phyloP scores from a whole-genome alignment of 2,888 invertebrate species.

The Aelia acuminata region DNA sequence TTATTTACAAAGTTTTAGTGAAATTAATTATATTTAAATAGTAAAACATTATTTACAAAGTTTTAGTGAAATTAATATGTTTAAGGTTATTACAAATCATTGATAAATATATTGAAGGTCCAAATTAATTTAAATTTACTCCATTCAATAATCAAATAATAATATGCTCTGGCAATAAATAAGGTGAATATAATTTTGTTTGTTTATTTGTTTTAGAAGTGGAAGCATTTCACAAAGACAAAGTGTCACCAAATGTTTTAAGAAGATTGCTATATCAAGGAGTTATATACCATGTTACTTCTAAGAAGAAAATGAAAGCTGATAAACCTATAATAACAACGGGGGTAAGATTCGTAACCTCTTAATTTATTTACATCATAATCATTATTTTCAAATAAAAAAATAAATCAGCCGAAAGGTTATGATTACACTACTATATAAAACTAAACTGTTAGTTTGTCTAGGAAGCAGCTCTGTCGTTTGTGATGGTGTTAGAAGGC shows the following conservation, averaged over 20 bases:
- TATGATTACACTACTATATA: neutral
- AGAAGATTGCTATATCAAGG: conserved; percentile 62
- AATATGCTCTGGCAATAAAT: too few species aligned
- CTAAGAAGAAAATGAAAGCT: conserved; percentile 56
- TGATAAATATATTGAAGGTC: too few species aligned
- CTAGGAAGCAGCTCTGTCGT: conserved; percentile 62
- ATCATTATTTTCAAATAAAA: neutral
- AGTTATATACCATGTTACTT: conserved; percentile 62
- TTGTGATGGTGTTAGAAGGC: conserved; percentile 65
- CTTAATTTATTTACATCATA: neutral
- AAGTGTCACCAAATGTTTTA: conserved; percentile 63
- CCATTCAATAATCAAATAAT: too few species aligned
- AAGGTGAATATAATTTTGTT: neutral
- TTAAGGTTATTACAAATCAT: too few species aligned
- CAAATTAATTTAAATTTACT: too few species aligned
- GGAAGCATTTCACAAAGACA: conserved; percentile 59
- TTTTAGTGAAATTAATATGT: too few species aligned
- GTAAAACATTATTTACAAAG: too few species aligned
- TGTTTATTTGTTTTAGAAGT: conserved; percentile 56
- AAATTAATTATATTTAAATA: too few species aligned
- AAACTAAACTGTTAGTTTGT: conserved; percentile 35
- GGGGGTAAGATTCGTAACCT: conserved; percentile 42
- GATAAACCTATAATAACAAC: conserved; percentile 57
- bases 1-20: too few species aligned
- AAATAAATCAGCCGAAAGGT: neutral